These are phyloP conservation scores for Mechanitis mazaeus DNA, from an alignment of 2,888 invertebrate species.

Conservation along the genomic window DNA sequence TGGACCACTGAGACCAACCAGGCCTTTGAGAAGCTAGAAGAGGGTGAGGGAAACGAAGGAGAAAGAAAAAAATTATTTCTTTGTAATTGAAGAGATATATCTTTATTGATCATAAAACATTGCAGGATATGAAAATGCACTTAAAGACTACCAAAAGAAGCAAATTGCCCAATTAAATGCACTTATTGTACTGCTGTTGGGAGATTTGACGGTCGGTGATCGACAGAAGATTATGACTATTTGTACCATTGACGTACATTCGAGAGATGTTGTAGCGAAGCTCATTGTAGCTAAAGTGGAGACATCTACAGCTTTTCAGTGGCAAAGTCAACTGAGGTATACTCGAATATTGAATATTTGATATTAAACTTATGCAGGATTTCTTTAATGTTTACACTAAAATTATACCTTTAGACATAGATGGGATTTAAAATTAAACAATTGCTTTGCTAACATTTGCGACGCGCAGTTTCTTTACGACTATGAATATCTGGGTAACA, in stretches of 20 bases:
- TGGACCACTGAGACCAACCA: constrained; percentile 96
- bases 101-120: constrained; percentile 1
- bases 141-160: constrained; percentile 94
- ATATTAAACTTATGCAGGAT: no score
- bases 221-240: constrained; percentile 98
- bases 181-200: constrained; percentile 88
- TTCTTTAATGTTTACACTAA: no score
- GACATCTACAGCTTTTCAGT: constrained; percentile 86
- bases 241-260: constrained; percentile 97
- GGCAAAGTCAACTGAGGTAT: constrained; percentile 91
- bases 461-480: constrained; percentile 94
- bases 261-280: constrained; percentile 93
- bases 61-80: no score
- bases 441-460: constrained; percentile 96
- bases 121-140: constrained; percentile 88
- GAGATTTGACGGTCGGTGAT: constrained; percentile 87
- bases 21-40: constrained; percentile 91
- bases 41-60: constrained; percentile 71
- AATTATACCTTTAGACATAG: constrained; percentile 68
- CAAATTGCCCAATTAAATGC: constrained; percentile 90
- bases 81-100: no score
- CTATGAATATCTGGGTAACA: constrained; percentile 96
- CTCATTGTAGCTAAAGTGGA: constrained; percentile 90
- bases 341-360: no score
- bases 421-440: constrained; percentile 87